Evolutionary conservation across 2,113 vertebrate species (phyloP).

Genomic region (Camelus bactrianus): DNA sequence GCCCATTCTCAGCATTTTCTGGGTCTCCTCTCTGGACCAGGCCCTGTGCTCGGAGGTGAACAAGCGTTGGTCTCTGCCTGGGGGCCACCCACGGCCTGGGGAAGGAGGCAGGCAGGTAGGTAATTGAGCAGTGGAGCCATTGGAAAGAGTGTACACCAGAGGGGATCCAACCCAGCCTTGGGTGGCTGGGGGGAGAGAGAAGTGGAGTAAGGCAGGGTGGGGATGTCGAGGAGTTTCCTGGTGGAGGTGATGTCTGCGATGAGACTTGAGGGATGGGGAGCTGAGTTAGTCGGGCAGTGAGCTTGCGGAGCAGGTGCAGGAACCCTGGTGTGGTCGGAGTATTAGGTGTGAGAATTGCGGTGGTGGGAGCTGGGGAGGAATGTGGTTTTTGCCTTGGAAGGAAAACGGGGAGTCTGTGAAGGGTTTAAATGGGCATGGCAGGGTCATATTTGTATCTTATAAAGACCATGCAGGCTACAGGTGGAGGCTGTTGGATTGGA

Average conservation of each 20-base stretch:
- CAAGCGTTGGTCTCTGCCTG: neutral
- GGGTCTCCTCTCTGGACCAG: neutral
- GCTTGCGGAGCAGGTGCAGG: neutral
- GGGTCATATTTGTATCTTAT: neutral
- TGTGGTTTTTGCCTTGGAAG: neutral
- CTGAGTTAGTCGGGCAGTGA: neutral
- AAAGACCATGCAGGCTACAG: neutral
- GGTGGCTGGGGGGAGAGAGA: neutral
- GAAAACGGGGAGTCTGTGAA: neutral
- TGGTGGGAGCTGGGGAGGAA: neutral
- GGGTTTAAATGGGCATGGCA: neutral
- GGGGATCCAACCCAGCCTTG: neutral
- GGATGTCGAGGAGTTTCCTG: neutral
- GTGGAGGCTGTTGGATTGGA: neutral
- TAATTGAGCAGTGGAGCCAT: accelerated
- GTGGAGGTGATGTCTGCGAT: neutral
- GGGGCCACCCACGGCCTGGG: neutral
- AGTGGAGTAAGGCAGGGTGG: neutral
- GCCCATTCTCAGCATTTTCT: neutral
- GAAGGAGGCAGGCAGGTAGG: neutral
- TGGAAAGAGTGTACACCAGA: neutral
- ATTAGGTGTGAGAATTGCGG: accelerated
- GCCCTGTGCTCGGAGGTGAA: neutral
- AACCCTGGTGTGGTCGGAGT: accelerated
- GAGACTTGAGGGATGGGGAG: neutral